Percentiles rank a stretch among this genome's conserved stretches.
Conservation (phyloP, 2,888 invertebrate species). For the Pandemis heparana region DNA sequence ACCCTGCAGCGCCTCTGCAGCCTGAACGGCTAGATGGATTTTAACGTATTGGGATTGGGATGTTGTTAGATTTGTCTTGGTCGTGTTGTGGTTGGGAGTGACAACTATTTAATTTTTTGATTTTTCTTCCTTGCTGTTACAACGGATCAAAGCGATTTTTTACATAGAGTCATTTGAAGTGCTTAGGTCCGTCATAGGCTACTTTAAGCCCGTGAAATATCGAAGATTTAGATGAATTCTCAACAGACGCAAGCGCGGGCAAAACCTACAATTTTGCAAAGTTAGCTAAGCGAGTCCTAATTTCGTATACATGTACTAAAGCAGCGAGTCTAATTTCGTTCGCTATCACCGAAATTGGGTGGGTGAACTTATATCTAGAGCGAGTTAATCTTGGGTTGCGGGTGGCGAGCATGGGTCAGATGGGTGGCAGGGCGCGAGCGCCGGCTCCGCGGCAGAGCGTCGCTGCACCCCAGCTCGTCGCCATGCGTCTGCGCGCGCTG, state of each 20-base stretch:
- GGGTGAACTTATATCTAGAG: conserved; percentile 80
- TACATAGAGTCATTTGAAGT: no score
- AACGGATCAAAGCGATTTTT: no score
- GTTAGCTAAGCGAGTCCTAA: conserved; percentile 46
- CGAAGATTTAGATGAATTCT: background rate
- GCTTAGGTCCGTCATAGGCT: no score
- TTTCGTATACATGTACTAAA: conserved; percentile 64
- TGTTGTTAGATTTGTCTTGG: no score
- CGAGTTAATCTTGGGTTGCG: conserved; percentile 74
- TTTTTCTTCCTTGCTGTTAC: no score
- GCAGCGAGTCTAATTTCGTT: conserved; percentile 59
- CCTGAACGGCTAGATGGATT: no score
- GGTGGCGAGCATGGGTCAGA: conserved; percentile 67
- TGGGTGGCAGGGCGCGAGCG: conserved; percentile 66
- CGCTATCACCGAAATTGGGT: conserved; percentile 80
- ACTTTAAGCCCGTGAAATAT: no score
- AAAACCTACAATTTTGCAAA: background rate
- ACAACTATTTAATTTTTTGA: no score
- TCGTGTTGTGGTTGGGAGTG: no score
- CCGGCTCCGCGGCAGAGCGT: conserved; percentile 62
- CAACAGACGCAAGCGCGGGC: background rate
- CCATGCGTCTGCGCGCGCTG: conserved; percentile 66
- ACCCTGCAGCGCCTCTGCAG: no score
- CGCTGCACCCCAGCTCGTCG: conserved; percentile 66
- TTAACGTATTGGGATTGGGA: no score